Evolutionary conservation across 1,140 invertebrate species (phyloP).

Genomic region (Centruroides vittatus): DNA sequence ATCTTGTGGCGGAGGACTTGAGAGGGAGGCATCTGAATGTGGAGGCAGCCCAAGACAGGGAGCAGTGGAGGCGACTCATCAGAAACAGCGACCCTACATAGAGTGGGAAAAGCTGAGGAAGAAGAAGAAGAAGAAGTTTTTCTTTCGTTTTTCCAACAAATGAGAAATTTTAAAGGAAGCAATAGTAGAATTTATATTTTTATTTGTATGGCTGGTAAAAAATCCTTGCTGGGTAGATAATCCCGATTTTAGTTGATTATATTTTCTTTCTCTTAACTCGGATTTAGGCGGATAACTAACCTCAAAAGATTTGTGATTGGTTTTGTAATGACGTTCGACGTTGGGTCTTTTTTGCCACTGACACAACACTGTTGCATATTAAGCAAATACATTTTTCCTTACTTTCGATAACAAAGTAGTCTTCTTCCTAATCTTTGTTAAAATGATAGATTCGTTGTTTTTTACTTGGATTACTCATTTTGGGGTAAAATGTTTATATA

Average conservation of each 20-base stretch:
- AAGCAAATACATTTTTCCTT: neutral
- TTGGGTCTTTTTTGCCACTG: neutral
- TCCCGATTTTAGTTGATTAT: neutral
- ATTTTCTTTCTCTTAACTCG: neutral
- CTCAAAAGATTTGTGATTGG: neutral
- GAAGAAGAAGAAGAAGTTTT: too few species aligned
- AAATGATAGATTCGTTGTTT: neutral
- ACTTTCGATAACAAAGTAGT: neutral
- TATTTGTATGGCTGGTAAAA: neutral
- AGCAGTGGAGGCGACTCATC: too few species aligned
- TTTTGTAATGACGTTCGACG: neutral
- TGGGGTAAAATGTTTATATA: neutral
- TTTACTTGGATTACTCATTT: neutral
- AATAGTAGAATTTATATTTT: neutral
- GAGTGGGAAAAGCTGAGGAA: too few species aligned
- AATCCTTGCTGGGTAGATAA: too few species aligned
- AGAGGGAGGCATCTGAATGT: too few species aligned
- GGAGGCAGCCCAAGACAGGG: too few species aligned
- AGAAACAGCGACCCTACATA: too few species aligned
- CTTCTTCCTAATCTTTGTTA: neutral
- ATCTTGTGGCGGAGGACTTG: too few species aligned
- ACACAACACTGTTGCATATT: neutral
- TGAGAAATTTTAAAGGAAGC: conserved; percentile 1
- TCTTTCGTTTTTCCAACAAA: neutral
- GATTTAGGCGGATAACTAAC: neutral